Conservation (phyloP, 2,888 invertebrate species). For the Julus scandinavius region DNA sequence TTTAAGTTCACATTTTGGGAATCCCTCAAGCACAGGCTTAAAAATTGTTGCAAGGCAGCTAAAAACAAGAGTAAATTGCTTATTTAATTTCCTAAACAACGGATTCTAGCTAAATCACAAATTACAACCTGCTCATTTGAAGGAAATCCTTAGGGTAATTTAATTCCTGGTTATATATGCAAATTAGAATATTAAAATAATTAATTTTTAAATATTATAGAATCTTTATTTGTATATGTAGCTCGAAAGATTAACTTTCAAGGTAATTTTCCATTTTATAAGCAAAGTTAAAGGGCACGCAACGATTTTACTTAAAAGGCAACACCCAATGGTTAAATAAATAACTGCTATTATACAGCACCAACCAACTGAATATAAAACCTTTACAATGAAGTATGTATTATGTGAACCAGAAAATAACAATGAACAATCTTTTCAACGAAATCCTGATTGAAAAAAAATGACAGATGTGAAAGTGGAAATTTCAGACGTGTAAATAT, state of each 20-base stretch:
- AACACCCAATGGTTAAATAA: neutral
- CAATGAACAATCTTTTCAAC: neutral
- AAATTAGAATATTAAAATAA: neutral
- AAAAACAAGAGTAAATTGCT: no score
- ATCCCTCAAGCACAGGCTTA: no score
- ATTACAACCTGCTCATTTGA: neutral
- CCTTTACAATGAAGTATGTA: neutral
- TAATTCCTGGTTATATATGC: neutral
- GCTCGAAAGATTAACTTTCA: neutral
- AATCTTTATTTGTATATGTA: neutral
- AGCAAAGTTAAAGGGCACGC: neutral
- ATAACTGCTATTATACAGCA: neutral
- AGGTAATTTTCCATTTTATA: neutral
- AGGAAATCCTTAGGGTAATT: neutral
- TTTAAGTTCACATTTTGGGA: no score
- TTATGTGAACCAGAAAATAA: neutral
- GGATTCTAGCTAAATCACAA: no score
- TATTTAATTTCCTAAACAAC: no score
- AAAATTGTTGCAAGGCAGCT: no score
- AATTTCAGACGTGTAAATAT: neutral
- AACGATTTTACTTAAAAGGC: neutral
- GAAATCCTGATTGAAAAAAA: neutral
- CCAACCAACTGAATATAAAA: neutral
- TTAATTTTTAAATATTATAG: neutral
- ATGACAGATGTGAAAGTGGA: neutral